Base-by-base conservation (phyloP, 2,888 invertebrate genomes). In the Prosopocoilus inquinatus region DNA sequence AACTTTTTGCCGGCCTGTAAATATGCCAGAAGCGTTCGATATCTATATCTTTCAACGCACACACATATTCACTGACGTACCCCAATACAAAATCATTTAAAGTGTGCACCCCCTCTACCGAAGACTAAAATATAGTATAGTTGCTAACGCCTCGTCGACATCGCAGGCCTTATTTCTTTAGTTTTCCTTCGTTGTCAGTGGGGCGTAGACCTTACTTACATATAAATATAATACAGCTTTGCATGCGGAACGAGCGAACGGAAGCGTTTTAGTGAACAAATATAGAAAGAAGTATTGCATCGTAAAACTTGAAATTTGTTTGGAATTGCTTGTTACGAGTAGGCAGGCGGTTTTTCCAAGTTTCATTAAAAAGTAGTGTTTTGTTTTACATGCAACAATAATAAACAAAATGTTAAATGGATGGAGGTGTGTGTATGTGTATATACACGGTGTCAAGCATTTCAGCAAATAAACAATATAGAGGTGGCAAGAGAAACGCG, bases 231-330 rank as follows among this genome's bases (percentile, higher is more conserved):
- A 53, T 53, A 28, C 35, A 47, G 20, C 20, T 28, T 28, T 28
- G 20, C 38, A 47, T 47, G 53, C 53, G 47, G 53, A 51, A 53
- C 53, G 53, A n/a, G 32, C 15, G 38, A 35, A 28, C 53, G 53
- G 53, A 53, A 53, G 53, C 47, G 47, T 47, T 47, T 32, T 16
- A 47, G 53, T 53, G 53, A 53, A 53, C 53, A 53, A 53, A 53
- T 53, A 53, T 53, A 53, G 47, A 13, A 38, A 47, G 38, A 32
- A 32, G 28, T 38, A 28, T 28, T 28, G 20, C 20, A 28, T 28
- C 20, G 38, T 38, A 13, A 11, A 38, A 38, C 4, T 8, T 11
- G 38, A 13, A 38, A 38, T 38, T 38, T 38, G 12, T 38, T 38
- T 38, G 38, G 38, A 11, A 28, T 28, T 28, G 20, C 20, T 28